Percentiles rank a stretch among this genome's conserved stretches.
phyloP scores from a whole-genome alignment of 2,888 invertebrate species.

The Eurois occulta region DNA sequence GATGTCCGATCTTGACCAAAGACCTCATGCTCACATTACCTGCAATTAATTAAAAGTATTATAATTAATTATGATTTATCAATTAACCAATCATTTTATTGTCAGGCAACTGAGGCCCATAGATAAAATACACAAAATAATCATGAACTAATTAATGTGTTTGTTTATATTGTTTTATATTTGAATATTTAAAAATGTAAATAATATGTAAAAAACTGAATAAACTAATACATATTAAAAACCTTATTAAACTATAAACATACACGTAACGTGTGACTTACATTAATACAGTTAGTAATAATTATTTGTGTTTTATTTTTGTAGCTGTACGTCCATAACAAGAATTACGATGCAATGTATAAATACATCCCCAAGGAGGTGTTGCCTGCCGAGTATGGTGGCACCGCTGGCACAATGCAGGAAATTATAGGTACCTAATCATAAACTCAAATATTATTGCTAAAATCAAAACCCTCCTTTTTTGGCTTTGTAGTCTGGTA shows the following conservation, averaged over 20 bases:
- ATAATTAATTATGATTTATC: not conserved
- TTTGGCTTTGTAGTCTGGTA: not conserved
- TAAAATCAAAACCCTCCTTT: not conserved
- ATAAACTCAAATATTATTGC: not conserved
- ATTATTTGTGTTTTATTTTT: constrained; percentile 47
- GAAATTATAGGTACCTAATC: constrained; percentile 81
- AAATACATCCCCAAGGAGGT: constrained; percentile 90
- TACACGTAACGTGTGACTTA: too few species aligned
- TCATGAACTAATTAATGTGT: too few species aligned
- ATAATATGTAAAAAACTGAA: too few species aligned
- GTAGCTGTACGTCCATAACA: constrained; percentile 90
- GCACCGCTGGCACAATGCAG: constrained; percentile 89
- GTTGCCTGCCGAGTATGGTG: constrained; percentile 92
- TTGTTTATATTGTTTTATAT: too few species aligned
- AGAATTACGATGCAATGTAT: constrained; percentile 90
- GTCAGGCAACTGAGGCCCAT: too few species aligned
- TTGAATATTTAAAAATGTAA: too few species aligned
- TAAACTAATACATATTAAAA: too few species aligned
- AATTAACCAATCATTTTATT: too few species aligned
- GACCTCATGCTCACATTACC: not conserved
- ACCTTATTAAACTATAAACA: too few species aligned
- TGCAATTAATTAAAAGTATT: not conserved
- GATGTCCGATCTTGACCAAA: not conserved
- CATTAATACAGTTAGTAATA: too few species aligned
- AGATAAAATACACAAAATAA: too few species aligned